Evolutionary conservation across 1,140 invertebrate genomes (phyloP), one percentile per base, ranked within the genome.

Genomic region (Scaptomyza pallida): DNA sequence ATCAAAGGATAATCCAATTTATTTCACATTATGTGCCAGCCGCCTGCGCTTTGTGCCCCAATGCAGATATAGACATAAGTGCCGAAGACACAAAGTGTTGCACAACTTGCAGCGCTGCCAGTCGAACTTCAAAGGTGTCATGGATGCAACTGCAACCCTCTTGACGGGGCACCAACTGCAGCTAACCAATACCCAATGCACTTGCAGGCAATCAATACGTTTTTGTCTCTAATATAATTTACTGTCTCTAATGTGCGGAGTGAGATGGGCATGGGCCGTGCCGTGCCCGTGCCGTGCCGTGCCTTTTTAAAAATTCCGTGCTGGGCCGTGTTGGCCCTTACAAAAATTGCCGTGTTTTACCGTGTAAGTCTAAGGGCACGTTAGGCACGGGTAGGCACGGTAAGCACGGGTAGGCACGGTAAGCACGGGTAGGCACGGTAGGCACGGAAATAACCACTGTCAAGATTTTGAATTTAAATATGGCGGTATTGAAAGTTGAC

Each of bases 1-100:
- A 89, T 89, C 85, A 89, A 89, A 89, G 85, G 85, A 89, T 89
- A 89, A 89, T 89, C 85, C 85, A 89, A 89, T 89, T 89, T 89
- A 89, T 89, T 89, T 89, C 68, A 72, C 76, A 89, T 80, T 85
- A 78, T 71, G 45, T 37, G 59, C 26, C 15, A 26, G 59, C 26
- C 15, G 35, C 10, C 59, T 40, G 51, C 43, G 44, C 61, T 69
- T 78, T 78, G 75, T 89, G 72, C 72, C 68, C 52, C 30, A 15
- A 5, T 61, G 41, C 48, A 54, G 47, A 23, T 67, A 54, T 9
- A 12, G n/a, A 45, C 12, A 35, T 21, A 21, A 10, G 23, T 54
- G 13, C 47, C 23, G 26, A n/a, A 26, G 43, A 59, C 41, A 55
- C 67, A 65, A 70, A 71, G 59, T 60, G 60, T 43, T 21, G 41